Conservation (phyloP, 2,113 vertebrate genomes). For the Ceyx melanurus region DNA sequence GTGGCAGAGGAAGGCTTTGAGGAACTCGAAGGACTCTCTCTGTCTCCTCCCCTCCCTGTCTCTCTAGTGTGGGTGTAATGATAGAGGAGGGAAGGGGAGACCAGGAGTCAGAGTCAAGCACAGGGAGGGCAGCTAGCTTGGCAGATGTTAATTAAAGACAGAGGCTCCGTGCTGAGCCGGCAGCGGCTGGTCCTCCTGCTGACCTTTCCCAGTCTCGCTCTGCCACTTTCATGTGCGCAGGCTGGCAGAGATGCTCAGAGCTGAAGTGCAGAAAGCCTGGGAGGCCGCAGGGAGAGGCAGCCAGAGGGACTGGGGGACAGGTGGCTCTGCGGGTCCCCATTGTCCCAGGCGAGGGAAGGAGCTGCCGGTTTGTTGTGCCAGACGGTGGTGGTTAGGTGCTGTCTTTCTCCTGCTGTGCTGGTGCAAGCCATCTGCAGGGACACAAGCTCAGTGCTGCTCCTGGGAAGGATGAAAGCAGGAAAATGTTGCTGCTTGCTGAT, state of each 20-base stretch:
- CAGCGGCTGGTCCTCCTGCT: background rate
- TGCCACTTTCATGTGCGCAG: background rate
- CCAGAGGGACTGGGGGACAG: background rate
- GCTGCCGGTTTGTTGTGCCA: background rate
- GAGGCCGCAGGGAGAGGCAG: background rate
- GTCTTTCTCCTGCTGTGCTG: background rate
- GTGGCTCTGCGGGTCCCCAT: background rate
- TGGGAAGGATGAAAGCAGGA: background rate
- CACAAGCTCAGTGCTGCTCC: background rate
- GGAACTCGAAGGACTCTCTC: background rate
- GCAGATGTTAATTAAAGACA: slow-evolving; percentile 43
- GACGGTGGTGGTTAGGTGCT: background rate
- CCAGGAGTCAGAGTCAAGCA: background rate
- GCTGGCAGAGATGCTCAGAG: background rate
- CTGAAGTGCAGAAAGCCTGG: background rate
- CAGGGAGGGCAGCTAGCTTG: background rate
- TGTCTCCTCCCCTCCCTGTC: background rate
- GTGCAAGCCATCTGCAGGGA: background rate
- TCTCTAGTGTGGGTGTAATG: background rate
- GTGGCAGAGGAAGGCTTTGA: background rate
- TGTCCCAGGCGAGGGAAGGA: background rate
- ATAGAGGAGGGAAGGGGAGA: slow-evolving; percentile 21
- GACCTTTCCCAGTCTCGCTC: slow-evolving; percentile 46
- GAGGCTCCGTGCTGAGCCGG: background rate
- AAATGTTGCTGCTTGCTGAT: background rate